These are phyloP conservation scores for Aquatica leii DNA, from an alignment of 2,888 invertebrate genomes.

Conservation along the genomic window DNA sequence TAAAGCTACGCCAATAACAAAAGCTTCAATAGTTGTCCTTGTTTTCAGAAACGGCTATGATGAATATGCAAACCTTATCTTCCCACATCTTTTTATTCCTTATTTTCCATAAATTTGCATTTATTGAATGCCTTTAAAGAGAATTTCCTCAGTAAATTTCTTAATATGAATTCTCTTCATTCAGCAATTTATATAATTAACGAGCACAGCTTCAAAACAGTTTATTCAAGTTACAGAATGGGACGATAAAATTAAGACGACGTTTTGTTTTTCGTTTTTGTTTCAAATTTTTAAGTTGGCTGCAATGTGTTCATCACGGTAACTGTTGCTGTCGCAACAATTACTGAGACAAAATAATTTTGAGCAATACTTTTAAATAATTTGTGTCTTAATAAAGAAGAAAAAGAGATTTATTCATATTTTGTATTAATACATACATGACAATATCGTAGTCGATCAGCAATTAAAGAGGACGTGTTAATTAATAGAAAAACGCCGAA, in stretches of 20 bases:
- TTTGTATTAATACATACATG: conserved; percentile 29
- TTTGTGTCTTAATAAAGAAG: conserved; percentile 25
- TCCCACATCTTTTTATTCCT: conserved; percentile 31
- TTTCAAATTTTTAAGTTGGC: conserved; percentile 24
- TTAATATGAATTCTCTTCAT: conserved; percentile 29
- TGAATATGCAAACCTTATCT: conserved; percentile 35
- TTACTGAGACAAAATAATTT: conserved; percentile 27
- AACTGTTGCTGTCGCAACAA: conserved; percentile 8
- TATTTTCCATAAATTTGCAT: conserved; percentile 35
- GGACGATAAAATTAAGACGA: conserved; percentile 18
- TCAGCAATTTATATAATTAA: conserved; percentile 21
- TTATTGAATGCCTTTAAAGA: conserved; percentile 30
- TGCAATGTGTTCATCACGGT: conserved; percentile 32
- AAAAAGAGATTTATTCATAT: conserved; percentile 15
- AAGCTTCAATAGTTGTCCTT: conserved; percentile 32
- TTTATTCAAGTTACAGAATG: conserved; percentile 19
- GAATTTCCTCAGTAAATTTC: conserved; percentile 23
- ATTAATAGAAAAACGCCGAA: conserved; percentile 34
- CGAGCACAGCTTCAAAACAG: conserved; percentile 22
- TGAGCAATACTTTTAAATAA: conserved; percentile 32
- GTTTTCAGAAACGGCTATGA: conserved; percentile 38
- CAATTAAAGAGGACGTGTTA: conserved; percentile 30
- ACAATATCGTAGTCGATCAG: conserved; percentile 35
- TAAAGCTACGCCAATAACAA: background rate
- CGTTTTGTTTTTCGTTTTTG: conserved; percentile 26